phyloP scores from a whole-genome alignment of 1,140 invertebrate genomes.

The Procambarus virginalis region DNA sequence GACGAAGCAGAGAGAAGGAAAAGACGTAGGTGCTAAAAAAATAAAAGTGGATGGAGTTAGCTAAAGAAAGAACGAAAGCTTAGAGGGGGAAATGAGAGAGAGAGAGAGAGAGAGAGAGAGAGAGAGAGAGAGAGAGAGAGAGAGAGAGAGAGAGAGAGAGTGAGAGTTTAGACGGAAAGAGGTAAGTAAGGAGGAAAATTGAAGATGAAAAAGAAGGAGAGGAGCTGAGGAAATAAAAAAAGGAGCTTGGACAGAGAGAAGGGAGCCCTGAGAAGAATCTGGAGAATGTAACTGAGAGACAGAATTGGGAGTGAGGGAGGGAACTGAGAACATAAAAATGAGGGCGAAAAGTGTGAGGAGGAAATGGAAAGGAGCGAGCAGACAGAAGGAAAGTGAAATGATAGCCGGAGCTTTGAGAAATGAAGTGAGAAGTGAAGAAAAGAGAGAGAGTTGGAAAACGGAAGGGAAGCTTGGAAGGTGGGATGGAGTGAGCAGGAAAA shows the following conservation, averaged over 20 bases:
- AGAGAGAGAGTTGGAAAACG: no score
- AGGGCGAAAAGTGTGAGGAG: background rate
- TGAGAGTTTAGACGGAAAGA: no score
- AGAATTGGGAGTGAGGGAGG: background rate
- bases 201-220: background rate
- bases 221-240: background rate
- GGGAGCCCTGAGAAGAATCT: background rate
- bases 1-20: no score
- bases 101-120: background rate
- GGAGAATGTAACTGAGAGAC: background rate
- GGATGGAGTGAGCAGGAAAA: no score
- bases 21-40: no score
- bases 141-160: background rate
- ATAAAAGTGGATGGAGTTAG: no score
- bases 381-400: background rate
- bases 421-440: no score
- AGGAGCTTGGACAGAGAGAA: background rate
- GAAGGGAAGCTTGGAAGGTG: no score
- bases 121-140: background rate
- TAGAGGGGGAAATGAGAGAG: background rate
- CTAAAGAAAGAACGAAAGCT: background rate
- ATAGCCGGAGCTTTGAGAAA: no score
- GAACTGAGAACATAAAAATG: background rate
- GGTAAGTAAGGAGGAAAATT: no score
- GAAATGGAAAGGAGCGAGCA: conserved; percentile 4